Base-by-base conservation (phyloP, 2,888 invertebrate species). In the Junonia oenone region DNA sequence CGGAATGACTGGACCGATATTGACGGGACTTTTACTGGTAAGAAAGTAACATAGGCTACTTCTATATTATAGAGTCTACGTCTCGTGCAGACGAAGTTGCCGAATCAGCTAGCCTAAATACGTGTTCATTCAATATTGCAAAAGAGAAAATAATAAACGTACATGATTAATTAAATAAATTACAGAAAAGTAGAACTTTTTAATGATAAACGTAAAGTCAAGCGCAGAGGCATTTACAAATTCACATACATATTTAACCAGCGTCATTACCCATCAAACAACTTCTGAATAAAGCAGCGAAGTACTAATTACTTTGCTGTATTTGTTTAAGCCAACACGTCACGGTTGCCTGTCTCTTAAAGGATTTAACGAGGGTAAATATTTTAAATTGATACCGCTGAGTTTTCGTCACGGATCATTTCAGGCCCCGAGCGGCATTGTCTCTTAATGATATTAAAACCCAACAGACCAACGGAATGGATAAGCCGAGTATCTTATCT, bases 341-440 rank as follows among this genome's bases (percentile, higher is more conserved):
- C 67, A 71, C 68, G 69, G 63, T 67, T 67, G 67, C 63, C 66
- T 66, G 63, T 65, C 67, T 69, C 72, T 72, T 73, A 74, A 76
- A 78, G 77, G 74, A 76, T 75, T 79, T 76, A 79, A 78, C 78
- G 73, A 76, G 73, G 73, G 75, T 78, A 72, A 65, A 68, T 80
- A 81, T 83, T 83, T 81, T 76, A 83, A 85, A 83, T 83, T 78
- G 79, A 85, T 83, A 80, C 76, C 70, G 69, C 72, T 48, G 78
- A 77, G 74, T 76, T 81, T 76, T 79, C 77, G 79, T 74, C 75
- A 76, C 81, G 84, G 83, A 78, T 81, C 81, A 81, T 84, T 82
- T 81, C 73, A 68, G 58, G 61, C 65, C 66, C 65, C 64, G 64
- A 73, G 71, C 70, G 66, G 70, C 72, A 78, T 82, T 81, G 78